phyloP scores from a whole-genome alignment of 2,797 vertebrate species.

The Tokudaia muenninki region DNA sequence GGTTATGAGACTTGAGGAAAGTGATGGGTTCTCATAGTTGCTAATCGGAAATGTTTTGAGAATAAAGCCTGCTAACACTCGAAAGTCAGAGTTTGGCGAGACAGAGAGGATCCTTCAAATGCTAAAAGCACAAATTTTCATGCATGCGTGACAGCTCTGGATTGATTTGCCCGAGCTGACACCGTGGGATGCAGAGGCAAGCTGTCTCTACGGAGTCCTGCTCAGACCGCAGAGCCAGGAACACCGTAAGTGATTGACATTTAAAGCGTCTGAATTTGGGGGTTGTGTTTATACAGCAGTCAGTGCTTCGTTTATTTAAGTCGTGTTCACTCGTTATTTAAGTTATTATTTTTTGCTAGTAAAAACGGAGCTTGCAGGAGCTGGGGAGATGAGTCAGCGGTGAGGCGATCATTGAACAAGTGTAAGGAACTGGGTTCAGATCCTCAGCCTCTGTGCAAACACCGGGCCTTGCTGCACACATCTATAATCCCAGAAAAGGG shows the following conservation, averaged over 20 bases:
- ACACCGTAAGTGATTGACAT: background rate
- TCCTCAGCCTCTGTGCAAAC: background rate
- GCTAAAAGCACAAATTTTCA: background rate
- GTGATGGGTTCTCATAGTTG: background rate
- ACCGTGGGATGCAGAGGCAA: background rate
- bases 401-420: background rate
- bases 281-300: background rate
- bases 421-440: too few relatives aligned
- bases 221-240: background rate
- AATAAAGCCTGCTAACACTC: background rate
- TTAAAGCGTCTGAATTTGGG: background rate
- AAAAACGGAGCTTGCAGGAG: background rate
- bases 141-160: background rate
- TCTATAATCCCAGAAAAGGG: too few relatives aligned
- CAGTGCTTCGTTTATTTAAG: background rate
- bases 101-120: background rate
- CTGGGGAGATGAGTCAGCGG: background rate
- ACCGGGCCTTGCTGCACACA: background rate
- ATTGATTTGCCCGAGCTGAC: background rate
- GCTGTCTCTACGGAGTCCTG: background rate
- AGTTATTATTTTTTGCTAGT: background rate
- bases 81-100: conserved; percentile 19
- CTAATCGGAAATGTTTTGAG: background rate
- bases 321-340: background rate
- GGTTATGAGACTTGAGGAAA: background rate